Evolutionary conservation across 2,113 vertebrate species (phyloP), one percentile per base, ranked within the genome.

Genomic region (Coracopsis vasa): DNA sequence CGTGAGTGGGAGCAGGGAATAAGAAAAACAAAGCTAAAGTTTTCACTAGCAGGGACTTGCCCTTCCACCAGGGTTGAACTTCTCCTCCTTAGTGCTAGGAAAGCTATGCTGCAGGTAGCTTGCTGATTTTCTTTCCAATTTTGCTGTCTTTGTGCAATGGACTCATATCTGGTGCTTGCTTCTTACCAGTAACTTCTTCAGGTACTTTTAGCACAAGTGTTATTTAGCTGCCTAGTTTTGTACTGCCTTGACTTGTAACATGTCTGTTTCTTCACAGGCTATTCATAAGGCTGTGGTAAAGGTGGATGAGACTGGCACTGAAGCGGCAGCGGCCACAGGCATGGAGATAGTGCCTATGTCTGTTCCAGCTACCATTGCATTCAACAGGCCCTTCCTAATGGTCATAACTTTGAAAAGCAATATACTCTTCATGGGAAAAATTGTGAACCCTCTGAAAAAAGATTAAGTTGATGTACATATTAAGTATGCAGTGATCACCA

Each of bases 241-340:
- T 53, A 73, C 19, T 12, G 15, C 7, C 3, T 61, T 95, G 90
- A 93, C 62, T 58, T 82, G 41, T 93, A 92, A 86, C 51, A 24
- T 73, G 10, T 95, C 44, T 72, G 15, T 93, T 95, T 95, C 37
- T 96, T 96, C 48, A 73, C 96, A 99, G 99, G 98, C 97, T 13
- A 85, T 99, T 66, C 99, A 99, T 90, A 93, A 99, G 97, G 99
- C 99, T 8, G 97, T 98, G 75, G 94, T 99, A 91, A 99, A 97
- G 15, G 98, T 99, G 77, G 98, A 99, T 28, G 99, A 99, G 98
- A 98, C 97, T 19, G 99, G 99, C 24, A 98, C 99, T 0, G 98
- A 99, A 84, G 99, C 98, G 4, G 98, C 98, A 3, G 98, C 97
- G 2, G 87, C 27, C 92, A 98, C 98, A 19, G 98, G 97, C 17